phyloP scores from a whole-genome alignment of 2,797 vertebrate species.

The Tympanoctomys barrerae region DNA sequence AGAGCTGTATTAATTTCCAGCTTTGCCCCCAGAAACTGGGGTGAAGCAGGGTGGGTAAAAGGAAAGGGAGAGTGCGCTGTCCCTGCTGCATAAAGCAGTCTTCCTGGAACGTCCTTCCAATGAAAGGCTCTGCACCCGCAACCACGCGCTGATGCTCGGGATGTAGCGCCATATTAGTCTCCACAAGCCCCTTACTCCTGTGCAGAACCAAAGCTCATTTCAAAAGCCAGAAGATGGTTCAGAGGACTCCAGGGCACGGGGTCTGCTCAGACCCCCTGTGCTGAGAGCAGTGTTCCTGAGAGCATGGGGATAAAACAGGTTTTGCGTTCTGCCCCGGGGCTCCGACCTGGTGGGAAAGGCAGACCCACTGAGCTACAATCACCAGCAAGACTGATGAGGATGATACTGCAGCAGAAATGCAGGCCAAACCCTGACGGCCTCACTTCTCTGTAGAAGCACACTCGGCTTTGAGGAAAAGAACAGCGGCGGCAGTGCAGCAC shows the following conservation, averaged over 20 bases:
- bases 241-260: neutral
- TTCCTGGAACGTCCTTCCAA: accelerated
- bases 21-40: neutral
- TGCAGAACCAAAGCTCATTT: neutral
- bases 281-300: neutral
- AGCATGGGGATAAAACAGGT: neutral
- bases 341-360: neutral
- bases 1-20: neutral
- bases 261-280: no score
- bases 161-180: accelerated
- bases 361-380: accelerated
- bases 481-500: accelerated
- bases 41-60: neutral
- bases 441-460: neutral
- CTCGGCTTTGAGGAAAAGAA: neutral
- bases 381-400: neutral
- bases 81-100: accelerated
- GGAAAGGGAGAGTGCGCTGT: neutral
- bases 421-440: neutral
- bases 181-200: accelerated
- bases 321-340: accelerated
- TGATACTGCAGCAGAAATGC: accelerated
- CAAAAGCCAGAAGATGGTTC: accelerated
- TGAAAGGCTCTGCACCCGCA: no score
- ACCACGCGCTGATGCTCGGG: accelerated